These are phyloP conservation scores for Pherbina coryleti DNA, from an alignment of 2,888 invertebrate genomes.

Conservation along the genomic window DNA sequence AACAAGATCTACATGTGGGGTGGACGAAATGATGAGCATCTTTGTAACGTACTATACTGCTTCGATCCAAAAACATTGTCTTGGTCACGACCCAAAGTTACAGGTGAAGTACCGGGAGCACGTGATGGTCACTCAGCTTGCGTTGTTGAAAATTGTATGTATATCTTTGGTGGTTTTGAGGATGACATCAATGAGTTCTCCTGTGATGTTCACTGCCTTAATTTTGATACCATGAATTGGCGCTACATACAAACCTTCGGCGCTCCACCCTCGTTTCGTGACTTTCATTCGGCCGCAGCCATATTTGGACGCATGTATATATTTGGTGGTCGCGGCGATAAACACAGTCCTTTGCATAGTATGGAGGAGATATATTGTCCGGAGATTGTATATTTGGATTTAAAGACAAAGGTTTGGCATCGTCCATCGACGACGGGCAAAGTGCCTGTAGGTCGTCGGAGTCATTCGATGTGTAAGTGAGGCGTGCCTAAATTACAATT, in stretches of 20 bases:
- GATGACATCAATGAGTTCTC: constrained; percentile 85
- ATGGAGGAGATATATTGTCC: constrained; percentile 84
- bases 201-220: constrained; percentile 81
- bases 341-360: constrained; percentile 75
- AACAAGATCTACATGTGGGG: constrained; percentile 88
- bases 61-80: constrained; percentile 81
- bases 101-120: constrained; percentile 81
- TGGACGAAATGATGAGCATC: constrained; percentile 84
- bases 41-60: constrained; percentile 84
- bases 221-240: constrained; percentile 83
- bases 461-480: constrained; percentile 89
- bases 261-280: constrained; percentile 79
- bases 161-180: constrained; percentile 92
- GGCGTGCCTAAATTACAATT: background rate
- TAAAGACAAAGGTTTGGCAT: constrained; percentile 79
- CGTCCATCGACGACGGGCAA: constrained; percentile 74
- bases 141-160: constrained; percentile 83
- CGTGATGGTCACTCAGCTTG: constrained; percentile 94
- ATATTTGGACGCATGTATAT: constrained; percentile 86
- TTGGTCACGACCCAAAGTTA: constrained; percentile 78
- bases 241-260: constrained; percentile 75
- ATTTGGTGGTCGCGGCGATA: constrained; percentile 89
- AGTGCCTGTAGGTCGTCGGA: constrained; percentile 84
- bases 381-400: constrained; percentile 82
- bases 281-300: constrained; percentile 89